Evolutionary conservation across 2,797 vertebrate species (phyloP).

Genomic region (Pogonophryne albipinna): DNA sequence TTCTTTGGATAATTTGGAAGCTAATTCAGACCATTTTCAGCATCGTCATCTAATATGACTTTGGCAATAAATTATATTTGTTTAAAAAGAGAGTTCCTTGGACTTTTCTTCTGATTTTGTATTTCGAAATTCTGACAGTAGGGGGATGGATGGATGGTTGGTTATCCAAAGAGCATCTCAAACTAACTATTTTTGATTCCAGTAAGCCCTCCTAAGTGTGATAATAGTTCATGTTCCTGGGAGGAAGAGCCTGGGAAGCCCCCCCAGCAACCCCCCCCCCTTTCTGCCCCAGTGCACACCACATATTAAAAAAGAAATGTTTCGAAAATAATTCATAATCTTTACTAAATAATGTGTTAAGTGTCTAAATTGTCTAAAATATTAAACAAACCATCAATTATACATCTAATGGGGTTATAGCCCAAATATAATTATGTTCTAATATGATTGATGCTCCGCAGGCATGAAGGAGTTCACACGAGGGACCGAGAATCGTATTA

Average conservation of each 20-base stretch:
- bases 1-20: too few species aligned
- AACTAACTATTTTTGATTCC: too few species aligned
- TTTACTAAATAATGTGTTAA: slow-evolving; percentile 51
- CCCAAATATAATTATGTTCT: slow-evolving; percentile 47
- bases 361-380: slow-evolving; percentile 46
- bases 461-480: slow-evolving; percentile 25
- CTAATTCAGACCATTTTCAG: too few species aligned
- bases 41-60: too few species aligned
- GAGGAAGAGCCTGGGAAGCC: not conserved
- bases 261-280: not conserved
- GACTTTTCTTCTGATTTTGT: too few species aligned
- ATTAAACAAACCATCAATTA: slow-evolving; percentile 64
- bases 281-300: not conserved
- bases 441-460: slow-evolving; percentile 49
- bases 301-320: slow-evolving; percentile 19
- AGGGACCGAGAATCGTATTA: slow-evolving; percentile 55
- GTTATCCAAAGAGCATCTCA: too few species aligned
- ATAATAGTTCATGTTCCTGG: not conserved
- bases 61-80: too few species aligned
- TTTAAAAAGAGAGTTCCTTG: too few species aligned
- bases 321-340: slow-evolving; percentile 35
- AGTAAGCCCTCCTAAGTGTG: too few species aligned
- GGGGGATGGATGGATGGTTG: too few species aligned
- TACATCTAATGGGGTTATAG: slow-evolving; percentile 50
- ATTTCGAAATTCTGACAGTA: too few species aligned